Base-by-base conservation (phyloP, 1,140 invertebrate genomes). In the Chelonus insularis region DNA sequence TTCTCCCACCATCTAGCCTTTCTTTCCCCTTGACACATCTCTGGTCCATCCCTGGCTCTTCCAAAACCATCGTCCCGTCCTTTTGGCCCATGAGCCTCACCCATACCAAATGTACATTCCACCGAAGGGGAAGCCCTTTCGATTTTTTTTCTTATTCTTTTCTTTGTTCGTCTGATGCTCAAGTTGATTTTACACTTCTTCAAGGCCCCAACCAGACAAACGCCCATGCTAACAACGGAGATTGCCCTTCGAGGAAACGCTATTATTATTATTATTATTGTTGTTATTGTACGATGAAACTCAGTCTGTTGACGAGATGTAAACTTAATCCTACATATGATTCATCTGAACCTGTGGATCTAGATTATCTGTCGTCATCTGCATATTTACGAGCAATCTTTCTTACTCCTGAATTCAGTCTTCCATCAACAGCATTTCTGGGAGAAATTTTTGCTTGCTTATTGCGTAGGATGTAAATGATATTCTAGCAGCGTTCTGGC, bases 361-460 rank as follows among this genome's bases (percentile, higher is more conserved):
- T 71, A 62, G 75, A 76, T 77, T 77, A 78, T 77, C 72, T 69
- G 61, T 67, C 66, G 67, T 76, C 72, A 76, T 77, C 75, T 73
- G 67, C 67, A 71, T 77, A 71, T 75, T 77, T 77, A 77, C 65
- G 72, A 68, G 67, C 63, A 64, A 68, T 63, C 51, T 66, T 25
- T 41, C 21, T 52, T 48, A 25, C 43, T 21, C 50, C 18, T 60
- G 20, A 37, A 23, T n/a, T 43, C 25, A 52, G 48, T 52, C 25
- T 29, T 51, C 18, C 20, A 12, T 11, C 21, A 8, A n/a, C 45
- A 14, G 29, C 25, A 51, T 29, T 25, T 29, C 7, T 29, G 25
- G 3, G 25, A 29, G 25, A 29, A 29, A 29, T 29, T 29, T 29
- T 29, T 29, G 25, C 25, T 29, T 7, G 25, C n/a, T 6, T 9